Percentiles rank a stretch among this genome's conserved stretches.
Evolutionary conservation across 1,140 invertebrate genomes (phyloP).

Genomic region (Proales similis): DNA sequence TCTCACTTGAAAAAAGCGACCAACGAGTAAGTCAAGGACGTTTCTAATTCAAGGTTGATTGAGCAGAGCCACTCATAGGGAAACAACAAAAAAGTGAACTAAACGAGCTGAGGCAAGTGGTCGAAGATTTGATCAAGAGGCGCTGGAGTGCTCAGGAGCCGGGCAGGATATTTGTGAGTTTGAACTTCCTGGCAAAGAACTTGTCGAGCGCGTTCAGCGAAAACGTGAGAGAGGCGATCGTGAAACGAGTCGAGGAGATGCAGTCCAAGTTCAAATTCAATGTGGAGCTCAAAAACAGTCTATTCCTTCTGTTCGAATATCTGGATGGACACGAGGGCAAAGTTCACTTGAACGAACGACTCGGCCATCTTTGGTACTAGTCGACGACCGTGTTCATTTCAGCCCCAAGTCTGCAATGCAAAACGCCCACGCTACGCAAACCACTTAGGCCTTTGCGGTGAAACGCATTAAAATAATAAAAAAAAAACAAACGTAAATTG

Average conservation of each 20-base stretch:
- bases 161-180: constrained; percentile 13
- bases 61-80: neutral
- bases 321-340: constrained; percentile 28
- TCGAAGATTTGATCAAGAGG: constrained; percentile 4
- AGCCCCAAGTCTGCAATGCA: neutral
- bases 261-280: constrained; percentile 33
- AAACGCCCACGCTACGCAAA: neutral
- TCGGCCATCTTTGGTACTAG: constrained; percentile 31
- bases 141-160: constrained; percentile 22
- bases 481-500: neutral
- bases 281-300: constrained; percentile 17
- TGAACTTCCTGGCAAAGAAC: constrained; percentile 17
- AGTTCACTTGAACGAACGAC: constrained; percentile 26
- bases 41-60: neutral
- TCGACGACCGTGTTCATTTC: neutral
- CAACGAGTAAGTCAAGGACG: neutral
- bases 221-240: constrained; percentile 8
- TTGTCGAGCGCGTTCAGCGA: neutral
- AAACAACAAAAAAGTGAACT: neutral
- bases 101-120: neutral
- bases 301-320: constrained; percentile 31
- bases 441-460: neutral
- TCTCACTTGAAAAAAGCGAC: neutral
- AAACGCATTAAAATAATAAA: constrained; percentile 12
- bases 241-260: constrained; percentile 22